phyloP scores from a whole-genome alignment of 2,888 invertebrate genomes.

The Caenorhabditis zanzibari region DNA sequence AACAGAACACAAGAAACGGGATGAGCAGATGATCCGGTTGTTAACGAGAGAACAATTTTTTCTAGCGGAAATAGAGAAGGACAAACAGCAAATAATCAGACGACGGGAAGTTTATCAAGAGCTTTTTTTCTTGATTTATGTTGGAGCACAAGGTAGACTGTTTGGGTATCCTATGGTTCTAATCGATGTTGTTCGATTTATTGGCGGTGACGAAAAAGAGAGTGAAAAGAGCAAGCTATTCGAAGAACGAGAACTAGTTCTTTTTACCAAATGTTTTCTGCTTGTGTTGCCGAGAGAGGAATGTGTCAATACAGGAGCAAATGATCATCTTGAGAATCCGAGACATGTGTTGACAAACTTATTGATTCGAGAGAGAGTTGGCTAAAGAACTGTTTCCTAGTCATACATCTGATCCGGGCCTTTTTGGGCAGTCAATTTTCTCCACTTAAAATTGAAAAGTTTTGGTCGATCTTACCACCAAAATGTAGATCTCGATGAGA shows the following conservation, averaged over 20 bases:
- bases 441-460: too few relatives aligned
- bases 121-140: constrained; percentile 25
- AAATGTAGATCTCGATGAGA: too few relatives aligned
- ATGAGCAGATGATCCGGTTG: constrained; percentile 35
- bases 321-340: constrained; percentile 41
- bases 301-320: constrained; percentile 56
- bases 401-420: too few relatives aligned
- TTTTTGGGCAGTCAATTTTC: too few relatives aligned
- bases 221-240: constrained; percentile 25
- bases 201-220: not conserved
- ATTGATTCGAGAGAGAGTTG: constrained; percentile 6
- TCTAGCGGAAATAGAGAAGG: constrained; percentile 35
- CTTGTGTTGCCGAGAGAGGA: constrained; percentile 9
- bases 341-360: constrained; percentile 29
- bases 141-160: constrained; percentile 1
- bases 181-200: not conserved
- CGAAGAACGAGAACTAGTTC: constrained; percentile 22
- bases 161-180: not conserved
- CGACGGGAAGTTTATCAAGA: constrained; percentile 40
- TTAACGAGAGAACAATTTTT: constrained; percentile 12
- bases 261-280: constrained; percentile 7
- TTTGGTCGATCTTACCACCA: too few relatives aligned
- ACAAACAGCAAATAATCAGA: constrained; percentile 47
- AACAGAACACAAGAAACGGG: constrained; percentile 26
- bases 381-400: not conserved